Evolutionary conservation across 35 echinoderm and acorn worm genomes (phyloP), one percentile per base, ranked within the genome.

Genomic region (Ophioderma brevispina): DNA sequence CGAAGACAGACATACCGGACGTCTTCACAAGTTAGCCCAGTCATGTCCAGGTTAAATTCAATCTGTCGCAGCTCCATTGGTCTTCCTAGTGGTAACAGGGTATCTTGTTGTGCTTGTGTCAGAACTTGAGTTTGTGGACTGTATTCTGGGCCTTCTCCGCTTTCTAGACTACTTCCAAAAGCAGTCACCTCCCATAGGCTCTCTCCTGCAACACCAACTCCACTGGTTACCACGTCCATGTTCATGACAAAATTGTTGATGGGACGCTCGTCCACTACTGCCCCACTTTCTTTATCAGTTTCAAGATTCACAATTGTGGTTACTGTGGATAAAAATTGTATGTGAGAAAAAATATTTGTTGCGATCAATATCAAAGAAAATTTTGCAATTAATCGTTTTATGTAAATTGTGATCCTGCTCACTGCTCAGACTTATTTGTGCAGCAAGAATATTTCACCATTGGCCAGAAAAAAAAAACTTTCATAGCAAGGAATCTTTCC

Each of bases 21-120:
- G 35, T 98, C 76, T 63, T 79, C 42, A 39, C 96, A 98, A 35
- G 90, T 94, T 43, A 92, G 41, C 0, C 55, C 85, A 6, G 90
- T 92, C 96, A 98, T 98, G 78, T 98, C 90, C 59, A 98, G 78
- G 55, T 98, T 92, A 30, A 94, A 87, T 4, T 75, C 75, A 13
- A 94, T 38, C 2, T 41, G 50, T 14, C 89, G 78, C 37, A 92
- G 90, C 32, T 93, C 86, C 52, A 96, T 88, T 23, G 94, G 86
- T 42, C 34, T 46, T 18, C 76, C 52, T 13, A 85, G 94, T 36
- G 85, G 87, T 37, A 96, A 78, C 25, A 63, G 85, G 21, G 64
- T 88, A 31, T 93, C 87, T 81, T 93, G 94, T 75, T 96, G 94
- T n/a, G 89, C 90, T 0, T 93, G 76, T 21, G 81, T 83, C 33